Evolutionary conservation across 2,113 vertebrate genomes (phyloP), one percentile per base, ranked within the genome.

Genomic region (Reinhardtius hippoglossoides): DNA sequence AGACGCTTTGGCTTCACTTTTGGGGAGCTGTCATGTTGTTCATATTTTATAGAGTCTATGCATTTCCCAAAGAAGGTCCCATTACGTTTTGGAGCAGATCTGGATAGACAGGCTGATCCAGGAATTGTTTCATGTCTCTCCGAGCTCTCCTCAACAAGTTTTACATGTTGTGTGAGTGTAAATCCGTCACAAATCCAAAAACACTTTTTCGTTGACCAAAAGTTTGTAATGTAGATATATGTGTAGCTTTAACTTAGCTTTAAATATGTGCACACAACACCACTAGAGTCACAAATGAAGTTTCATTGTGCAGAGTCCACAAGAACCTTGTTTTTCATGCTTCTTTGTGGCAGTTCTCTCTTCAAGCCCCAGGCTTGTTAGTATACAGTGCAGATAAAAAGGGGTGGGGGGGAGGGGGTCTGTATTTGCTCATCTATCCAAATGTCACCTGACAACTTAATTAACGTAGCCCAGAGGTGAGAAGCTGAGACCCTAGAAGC

Each of bases 361-460:
- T 59, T 72, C 70, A 61, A 48, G n/a, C 67, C 86, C 60, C 59
- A 40, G 84, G 85, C 82, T n/a, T 6, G 3, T 67, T 23, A 13
- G 50, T 54, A 18, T 58, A 63, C 70, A 50, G 50, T 24, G 10
- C 37, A 20, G 42, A 68, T 20, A 42, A 57, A 69, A 54, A 71
- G 0, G 26, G 18, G 21, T 1, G 24, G 35, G 18, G 55, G 31
- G 50, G 9, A 4, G 24, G 24, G 24, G 24, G 20, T 68, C 50
- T 40, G 27, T 18, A 54, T 20, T 65, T 21, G 37, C 58, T 66
- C 55, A 13, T 81, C 52, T 62, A 62, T 82, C 82, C 73, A 85
- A 52, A 80, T 70, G 71, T 78, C 84, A 83, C 46, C 9, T 0
- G 80, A 88, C 80, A 69, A 18, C 74, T 78, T 77, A 71, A 83